Conservation (phyloP, 2,113 vertebrate genomes). For the Halcyon malimbica region DNA sequence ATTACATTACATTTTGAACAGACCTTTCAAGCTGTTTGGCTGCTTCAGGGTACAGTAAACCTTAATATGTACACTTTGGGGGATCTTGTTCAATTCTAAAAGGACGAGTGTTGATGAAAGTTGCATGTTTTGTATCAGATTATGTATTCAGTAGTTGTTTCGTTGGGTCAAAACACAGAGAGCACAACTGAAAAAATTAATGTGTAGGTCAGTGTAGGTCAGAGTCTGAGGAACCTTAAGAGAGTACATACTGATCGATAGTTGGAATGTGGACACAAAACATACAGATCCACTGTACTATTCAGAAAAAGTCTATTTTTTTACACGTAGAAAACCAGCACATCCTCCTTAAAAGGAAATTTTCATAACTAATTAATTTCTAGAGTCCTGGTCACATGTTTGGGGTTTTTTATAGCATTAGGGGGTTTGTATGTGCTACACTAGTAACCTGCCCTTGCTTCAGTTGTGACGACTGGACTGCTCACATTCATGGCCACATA, state of each 20-base stretch:
- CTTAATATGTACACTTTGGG: not conserved
- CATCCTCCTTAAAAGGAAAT: not conserved
- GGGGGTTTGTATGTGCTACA: not conserved
- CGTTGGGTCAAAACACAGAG: not conserved
- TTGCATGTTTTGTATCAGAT: not conserved
- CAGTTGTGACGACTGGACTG: not conserved
- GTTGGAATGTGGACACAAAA: not conserved
- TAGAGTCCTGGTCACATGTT: not conserved
- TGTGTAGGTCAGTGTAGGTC: not conserved
- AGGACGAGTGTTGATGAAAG: not conserved
- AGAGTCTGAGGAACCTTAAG: not conserved
- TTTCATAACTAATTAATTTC: not conserved
- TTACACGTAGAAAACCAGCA: not conserved
- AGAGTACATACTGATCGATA: not conserved
- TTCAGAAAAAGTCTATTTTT: not conserved
- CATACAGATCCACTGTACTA: not conserved
- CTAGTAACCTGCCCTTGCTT: not conserved
- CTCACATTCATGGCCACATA: not conserved
- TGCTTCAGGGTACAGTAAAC: not conserved
- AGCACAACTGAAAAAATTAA: not conserved
- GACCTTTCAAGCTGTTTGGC: not conserved
- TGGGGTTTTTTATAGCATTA: fast-evolving
- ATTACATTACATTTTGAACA: not conserved
- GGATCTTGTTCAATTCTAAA: not conserved
- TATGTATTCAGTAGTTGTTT: not conserved